A percentile compares a stretch with the other conserved stretches of the same genome.
These are phyloP conservation scores for Otolemur crassicaudatus DNA, from an alignment of 2,797 vertebrate genomes.

Conservation along the genomic window DNA sequence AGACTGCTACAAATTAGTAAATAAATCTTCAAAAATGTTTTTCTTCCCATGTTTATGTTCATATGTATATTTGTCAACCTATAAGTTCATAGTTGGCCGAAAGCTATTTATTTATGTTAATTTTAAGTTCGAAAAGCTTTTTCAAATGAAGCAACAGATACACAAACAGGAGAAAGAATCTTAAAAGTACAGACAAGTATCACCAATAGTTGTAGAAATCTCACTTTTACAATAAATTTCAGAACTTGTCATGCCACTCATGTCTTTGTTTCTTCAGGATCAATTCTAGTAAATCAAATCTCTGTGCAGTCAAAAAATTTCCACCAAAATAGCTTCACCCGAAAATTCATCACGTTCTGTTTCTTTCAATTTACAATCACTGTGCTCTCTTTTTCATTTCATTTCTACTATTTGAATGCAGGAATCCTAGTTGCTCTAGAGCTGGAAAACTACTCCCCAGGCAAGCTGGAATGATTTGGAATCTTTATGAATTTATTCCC, in stretches of 20 bases:
- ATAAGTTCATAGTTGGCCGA: not conserved
- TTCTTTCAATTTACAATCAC: not conserved
- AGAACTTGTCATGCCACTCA: not conserved
- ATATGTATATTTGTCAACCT: not conserved
- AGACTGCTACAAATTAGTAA: not conserved
- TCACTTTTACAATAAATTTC: conserved; percentile 35
- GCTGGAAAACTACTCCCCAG: not conserved
- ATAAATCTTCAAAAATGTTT: not conserved
- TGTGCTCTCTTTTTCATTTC: not conserved
- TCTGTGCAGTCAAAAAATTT: conserved; percentile 13
- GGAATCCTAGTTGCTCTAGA: not conserved
- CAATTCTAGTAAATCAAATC: not conserved
- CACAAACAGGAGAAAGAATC: not conserved
- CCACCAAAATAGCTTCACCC: not conserved
- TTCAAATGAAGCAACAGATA: not conserved
- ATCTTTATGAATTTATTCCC: not conserved
- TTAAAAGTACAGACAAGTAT: not conserved
- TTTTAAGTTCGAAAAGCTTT: not conserved
- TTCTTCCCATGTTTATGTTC: not conserved
- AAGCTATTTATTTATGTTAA: not conserved
- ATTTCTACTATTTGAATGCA: not conserved
- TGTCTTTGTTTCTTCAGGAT: not conserved
- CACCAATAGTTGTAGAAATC: conserved; percentile 21
- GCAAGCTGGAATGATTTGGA: not conserved
- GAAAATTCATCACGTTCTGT: conserved; percentile 20